A percentile compares a stretch with the other conserved stretches of the same genome.
Evolutionary conservation across 2,888 invertebrate species (phyloP).

Genomic region (Tipula vernalis): DNA sequence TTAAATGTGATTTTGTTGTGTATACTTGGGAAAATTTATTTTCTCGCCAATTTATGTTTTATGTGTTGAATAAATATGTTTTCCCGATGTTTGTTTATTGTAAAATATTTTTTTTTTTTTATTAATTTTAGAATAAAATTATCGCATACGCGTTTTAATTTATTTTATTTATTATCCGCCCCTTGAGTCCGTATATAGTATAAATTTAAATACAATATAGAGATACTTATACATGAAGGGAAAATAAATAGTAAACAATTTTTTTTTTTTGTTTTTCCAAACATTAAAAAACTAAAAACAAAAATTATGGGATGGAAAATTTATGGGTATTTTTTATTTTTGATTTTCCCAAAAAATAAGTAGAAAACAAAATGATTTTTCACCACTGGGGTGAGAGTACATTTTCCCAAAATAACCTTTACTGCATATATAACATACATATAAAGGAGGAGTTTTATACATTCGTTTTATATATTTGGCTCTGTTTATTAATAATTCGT

Average conservation of each 20-base stretch:
- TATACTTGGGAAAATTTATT: not conserved
- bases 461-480: not conserved
- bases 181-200: not conserved
- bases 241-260: not conserved
- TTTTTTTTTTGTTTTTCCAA: not conserved
- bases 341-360: not conserved
- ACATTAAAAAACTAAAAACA: not conserved
- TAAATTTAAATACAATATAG: not conserved
- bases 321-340: not conserved
- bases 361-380: not conserved
- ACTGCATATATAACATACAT: not conserved
- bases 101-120: not conserved
- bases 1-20: not conserved
- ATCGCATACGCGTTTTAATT: not conserved
- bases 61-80: not conserved
- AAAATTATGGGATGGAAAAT: slow-evolving; percentile 4
- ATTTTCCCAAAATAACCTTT: not conserved
- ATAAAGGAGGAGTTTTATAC: not conserved
- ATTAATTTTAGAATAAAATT: not conserved
- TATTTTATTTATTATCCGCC: not conserved
- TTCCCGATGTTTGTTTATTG: not conserved
- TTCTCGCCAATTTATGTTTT: not conserved
- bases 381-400: not conserved
- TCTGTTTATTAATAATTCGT: not conserved
- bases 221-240: not conserved